Percentiles rank a stretch among this genome's conserved stretches.
These are phyloP conservation scores for Heliocidaris tuberculata DNA, from an alignment of 35 echinoderm and acorn worm genomes.

Conservation along the genomic window DNA sequence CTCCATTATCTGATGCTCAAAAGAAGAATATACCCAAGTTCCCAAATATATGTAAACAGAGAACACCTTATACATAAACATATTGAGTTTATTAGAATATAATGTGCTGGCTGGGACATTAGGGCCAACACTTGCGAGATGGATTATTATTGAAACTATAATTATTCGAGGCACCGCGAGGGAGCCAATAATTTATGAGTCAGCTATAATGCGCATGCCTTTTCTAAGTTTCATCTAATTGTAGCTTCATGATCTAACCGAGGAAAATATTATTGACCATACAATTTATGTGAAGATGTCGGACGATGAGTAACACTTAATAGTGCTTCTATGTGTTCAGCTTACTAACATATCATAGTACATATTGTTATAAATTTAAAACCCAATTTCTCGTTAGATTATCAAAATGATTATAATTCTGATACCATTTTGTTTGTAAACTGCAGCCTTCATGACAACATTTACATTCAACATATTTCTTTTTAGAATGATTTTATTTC, in stretches of 20 bases:
- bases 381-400: no score
- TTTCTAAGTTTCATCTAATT: neutral
- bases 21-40: neutral
- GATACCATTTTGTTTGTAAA: no score
- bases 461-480: no score
- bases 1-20: neutral
- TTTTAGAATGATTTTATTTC: no score
- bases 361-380: no score
- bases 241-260: no score
- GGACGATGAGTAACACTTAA: neutral
- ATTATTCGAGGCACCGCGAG: neutral
- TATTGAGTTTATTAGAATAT: neutral
- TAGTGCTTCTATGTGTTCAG: neutral
- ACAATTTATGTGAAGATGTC: neutral
- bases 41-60: slow-evolving; percentile 5
- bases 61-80: neutral
- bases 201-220: neutral
- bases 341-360: no score
- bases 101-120: neutral
- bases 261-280: neutral
- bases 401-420: no score
- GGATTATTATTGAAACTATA: neutral
- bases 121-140: neutral
- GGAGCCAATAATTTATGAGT: neutral
- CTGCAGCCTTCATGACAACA: no score